A percentile compares a stretch with the other conserved stretches of the same genome.
Evolutionary conservation across 2,113 vertebrate genomes (phyloP).

Genomic region (Phyllopteryx taeniolatus): DNA sequence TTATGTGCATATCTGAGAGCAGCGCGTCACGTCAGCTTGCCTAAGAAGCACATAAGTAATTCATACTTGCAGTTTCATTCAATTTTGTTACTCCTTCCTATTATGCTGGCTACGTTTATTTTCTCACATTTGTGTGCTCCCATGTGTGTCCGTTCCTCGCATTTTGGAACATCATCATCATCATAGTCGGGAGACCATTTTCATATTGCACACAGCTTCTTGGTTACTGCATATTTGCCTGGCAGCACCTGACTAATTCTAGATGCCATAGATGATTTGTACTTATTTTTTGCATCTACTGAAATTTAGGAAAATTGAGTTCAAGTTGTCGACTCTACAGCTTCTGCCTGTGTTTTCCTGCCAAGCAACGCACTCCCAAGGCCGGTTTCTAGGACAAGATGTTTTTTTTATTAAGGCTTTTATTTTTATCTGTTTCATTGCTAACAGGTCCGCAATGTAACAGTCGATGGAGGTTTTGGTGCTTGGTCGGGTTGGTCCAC

Average conservation of each 20-base stretch:
- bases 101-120: slow-evolving; percentile 47
- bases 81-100: slow-evolving; percentile 41
- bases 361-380: slow-evolving; percentile 27
- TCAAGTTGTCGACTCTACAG: slow-evolving; percentile 23
- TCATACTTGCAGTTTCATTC: slow-evolving; percentile 43
- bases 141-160: slow-evolving; percentile 27
- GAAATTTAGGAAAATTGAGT: slow-evolving; percentile 49
- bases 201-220: neutral
- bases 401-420: slow-evolving; percentile 29
- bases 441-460: slow-evolving; percentile 86
- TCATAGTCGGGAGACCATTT: slow-evolving; percentile 22
- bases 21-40: slow-evolving; percentile 28
- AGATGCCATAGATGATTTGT: slow-evolving; percentile 22
- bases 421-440: slow-evolving; percentile 18
- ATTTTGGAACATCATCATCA: slow-evolving; percentile 38
- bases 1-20: slow-evolving; percentile 23
- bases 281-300: slow-evolving; percentile 42
- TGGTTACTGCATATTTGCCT: slow-evolving; percentile 31
- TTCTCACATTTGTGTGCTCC: slow-evolving; percentile 33
- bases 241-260: slow-evolving; percentile 32
- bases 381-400: slow-evolving; percentile 37
- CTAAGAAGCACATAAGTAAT: slow-evolving; percentile 35
- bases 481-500: slow-evolving; percentile 84
- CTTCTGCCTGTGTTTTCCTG: slow-evolving; percentile 21
- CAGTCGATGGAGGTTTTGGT: slow-evolving; percentile 86